phyloP scores from a whole-genome alignment of 2,888 invertebrate species.

The Cyclophora punctaria region DNA sequence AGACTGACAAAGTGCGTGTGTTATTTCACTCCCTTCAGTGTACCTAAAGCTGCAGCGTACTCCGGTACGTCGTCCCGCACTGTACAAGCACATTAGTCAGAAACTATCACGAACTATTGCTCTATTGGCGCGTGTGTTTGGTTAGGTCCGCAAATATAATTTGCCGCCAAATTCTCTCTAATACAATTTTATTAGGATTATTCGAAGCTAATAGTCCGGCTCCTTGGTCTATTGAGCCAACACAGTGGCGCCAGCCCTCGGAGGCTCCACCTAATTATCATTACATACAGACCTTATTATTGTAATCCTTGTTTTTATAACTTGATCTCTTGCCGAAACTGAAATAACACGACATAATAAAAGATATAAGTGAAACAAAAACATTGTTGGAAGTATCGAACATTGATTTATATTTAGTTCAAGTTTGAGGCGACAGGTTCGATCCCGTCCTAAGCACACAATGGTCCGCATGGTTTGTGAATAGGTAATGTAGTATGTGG shows the following conservation, averaged over 20 bases:
- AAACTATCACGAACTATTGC: slow-evolving; percentile 36
- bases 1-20: too few species aligned
- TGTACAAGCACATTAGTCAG: slow-evolving; percentile 20
- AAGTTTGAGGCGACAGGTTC: slow-evolving; percentile 3
- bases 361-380: too few species aligned
- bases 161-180: slow-evolving; percentile 37
- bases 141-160: slow-evolving; percentile 45
- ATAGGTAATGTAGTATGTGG: slow-evolving; percentile 29
- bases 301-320: too few species aligned
- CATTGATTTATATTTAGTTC: neutral
- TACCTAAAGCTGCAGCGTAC: neutral
- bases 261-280: too few species aligned
- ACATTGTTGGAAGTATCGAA: neutral
- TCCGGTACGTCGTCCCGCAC: slow-evolving; percentile 11
- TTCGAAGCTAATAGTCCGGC: slow-evolving; percentile 21
- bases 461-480: slow-evolving; percentile 15
- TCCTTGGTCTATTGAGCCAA: neutral
- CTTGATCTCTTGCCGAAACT: too few species aligned
- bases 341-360: too few species aligned
- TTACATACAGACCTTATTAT: too few species aligned
- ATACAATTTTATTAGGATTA: slow-evolving; percentile 41
- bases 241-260: too few species aligned
- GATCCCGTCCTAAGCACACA: slow-evolving; percentile 30
- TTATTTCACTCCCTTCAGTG: too few species aligned
- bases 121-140: slow-evolving; percentile 40